Evolutionary conservation across 2,113 vertebrate genomes (phyloP), one percentile per base, ranked within the genome.

Genomic region (Calidris pygmaea): DNA sequence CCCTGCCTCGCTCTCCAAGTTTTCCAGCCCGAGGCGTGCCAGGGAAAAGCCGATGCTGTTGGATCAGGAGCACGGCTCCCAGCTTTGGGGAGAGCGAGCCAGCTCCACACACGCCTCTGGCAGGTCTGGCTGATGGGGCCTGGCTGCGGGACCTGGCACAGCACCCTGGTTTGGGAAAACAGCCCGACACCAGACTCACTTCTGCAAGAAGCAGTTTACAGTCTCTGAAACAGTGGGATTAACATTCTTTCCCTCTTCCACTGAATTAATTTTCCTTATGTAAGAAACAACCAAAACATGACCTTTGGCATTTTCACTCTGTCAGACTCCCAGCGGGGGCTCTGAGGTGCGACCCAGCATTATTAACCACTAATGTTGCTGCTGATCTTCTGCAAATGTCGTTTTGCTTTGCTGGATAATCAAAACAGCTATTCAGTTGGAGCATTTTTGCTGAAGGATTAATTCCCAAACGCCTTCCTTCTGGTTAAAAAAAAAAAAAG

Each of bases 201-300:
- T 67, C 82, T 65, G 80, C 55, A 81, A 93, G 75, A 95, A 66
- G 86, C 43, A 67, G 65, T 94, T 93, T 85, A 86, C 78, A 80
- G 72, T 29, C 85, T 65, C 66, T n/a, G 62, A 70, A 94, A 92
- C 35, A 52, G 55, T 9, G 59, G 81, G 92, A 97, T 95, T 96
- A 95, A 94, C 94, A 96, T 95, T 91, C 87, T 34, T 74, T 32
- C 60, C 81, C n/a, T 85, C 53, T 59, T n/a, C 8, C 89, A 12
- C 27, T 18, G 3, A 13, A 5, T 68, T 27, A 65, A 50, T 66
- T 95, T 82, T 88, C 41, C 67, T 94, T 85, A 87, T 66, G 50
- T 84, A 90, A 91, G 89, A 55, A 85, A 80, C 41, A 87, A 85
- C 53, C 85, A 93, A 85, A 95, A 79, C 59, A 81, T 4, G 55